Percentiles rank a stretch among this genome's conserved stretches.
Evolutionary conservation across 2,888 invertebrate genomes (phyloP).

Genomic region (Nipponacmea schrenckii): DNA sequence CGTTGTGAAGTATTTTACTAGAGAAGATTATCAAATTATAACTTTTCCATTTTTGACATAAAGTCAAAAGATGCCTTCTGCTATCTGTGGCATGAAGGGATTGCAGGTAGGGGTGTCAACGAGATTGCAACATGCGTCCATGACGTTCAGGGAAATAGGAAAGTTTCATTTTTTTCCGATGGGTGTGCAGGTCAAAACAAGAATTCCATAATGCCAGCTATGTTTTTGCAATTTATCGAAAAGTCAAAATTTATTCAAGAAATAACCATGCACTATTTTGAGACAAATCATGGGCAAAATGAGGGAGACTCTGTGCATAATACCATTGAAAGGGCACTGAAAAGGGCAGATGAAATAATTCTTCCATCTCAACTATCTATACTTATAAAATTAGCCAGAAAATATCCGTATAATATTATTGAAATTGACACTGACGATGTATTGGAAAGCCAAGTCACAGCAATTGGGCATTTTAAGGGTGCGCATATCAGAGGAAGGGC

Average conservation of each 20-base stretch:
- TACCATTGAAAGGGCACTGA: background rate
- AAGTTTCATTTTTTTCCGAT: background rate
- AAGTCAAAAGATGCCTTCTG: too few species aligned
- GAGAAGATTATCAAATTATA: too few species aligned
- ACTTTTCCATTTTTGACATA: too few species aligned
- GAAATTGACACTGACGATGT: background rate
- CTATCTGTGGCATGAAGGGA: too few species aligned
- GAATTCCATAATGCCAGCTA: background rate
- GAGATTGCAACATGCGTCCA: background rate
- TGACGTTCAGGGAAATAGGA: background rate
- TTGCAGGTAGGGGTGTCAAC: background rate
- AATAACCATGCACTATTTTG: background rate
- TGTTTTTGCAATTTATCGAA: background rate
- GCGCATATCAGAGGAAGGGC: too few species aligned
- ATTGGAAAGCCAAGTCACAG: background rate
- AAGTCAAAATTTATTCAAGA: background rate
- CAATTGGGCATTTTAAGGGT: background rate
- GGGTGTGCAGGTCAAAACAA: background rate
- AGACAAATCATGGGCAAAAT: background rate
- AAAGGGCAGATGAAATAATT: background rate
- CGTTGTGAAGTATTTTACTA: too few species aligned
- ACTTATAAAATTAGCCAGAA: background rate
- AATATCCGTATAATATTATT: background rate
- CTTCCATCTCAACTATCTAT: background rate
- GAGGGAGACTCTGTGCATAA: background rate